Conservation (phyloP, 2,797 vertebrate genomes). For the Bovichtus variegatus region DNA sequence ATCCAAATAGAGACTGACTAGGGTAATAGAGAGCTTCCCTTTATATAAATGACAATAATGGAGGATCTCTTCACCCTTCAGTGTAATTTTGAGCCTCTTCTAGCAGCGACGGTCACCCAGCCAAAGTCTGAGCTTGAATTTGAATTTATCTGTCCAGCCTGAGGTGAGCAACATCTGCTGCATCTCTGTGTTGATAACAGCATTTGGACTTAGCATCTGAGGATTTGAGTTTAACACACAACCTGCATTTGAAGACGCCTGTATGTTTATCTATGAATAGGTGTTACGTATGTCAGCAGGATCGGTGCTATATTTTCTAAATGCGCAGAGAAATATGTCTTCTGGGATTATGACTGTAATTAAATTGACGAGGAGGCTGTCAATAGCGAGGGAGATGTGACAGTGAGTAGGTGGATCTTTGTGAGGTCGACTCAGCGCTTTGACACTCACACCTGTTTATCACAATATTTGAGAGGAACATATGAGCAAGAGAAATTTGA, state of each 20-base stretch:
- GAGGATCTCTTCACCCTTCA: constrained; percentile 16
- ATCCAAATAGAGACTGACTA: constrained; percentile 29
- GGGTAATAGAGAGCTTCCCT: constrained; percentile 29
- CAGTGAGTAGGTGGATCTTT: neutral
- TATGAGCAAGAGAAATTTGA: neutral
- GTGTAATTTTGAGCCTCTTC: constrained; percentile 35
- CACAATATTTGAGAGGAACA: neutral
- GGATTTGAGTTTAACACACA: constrained; percentile 18
- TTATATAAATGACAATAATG: constrained; percentile 30
- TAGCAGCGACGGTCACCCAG: constrained; percentile 8
- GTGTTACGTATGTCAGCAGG: neutral
- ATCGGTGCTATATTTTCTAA: constrained; percentile 5
- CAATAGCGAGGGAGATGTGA: neutral
- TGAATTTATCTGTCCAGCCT: constrained; percentile 23
- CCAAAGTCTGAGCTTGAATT: constrained; percentile 9
- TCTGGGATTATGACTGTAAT: neutral
- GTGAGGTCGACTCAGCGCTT: neutral
- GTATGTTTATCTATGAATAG: constrained; percentile 8
- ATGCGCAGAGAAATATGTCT: constrained; percentile 9
- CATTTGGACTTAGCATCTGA: constrained; percentile 1
- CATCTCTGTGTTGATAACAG: constrained; percentile 28
- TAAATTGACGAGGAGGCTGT: neutral
- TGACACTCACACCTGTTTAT: neutral
- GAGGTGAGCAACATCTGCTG: constrained; percentile 32
- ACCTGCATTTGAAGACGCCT: neutral